Evolutionary conservation across 2,797 vertebrate genomes (phyloP).

Genomic region (Characodon lateralis): DNA sequence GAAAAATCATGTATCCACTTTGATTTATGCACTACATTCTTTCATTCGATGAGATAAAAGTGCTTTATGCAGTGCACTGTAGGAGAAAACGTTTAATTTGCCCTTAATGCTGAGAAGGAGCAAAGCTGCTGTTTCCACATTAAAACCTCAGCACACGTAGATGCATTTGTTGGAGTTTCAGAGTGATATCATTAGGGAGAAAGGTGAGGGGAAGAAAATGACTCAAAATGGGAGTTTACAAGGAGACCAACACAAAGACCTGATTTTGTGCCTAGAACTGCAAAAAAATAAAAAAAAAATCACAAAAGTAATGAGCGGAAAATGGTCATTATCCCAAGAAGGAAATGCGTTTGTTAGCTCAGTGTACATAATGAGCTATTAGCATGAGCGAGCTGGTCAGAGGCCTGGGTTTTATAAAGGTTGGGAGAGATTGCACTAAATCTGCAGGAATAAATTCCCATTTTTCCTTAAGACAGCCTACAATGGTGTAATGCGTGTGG

Average conservation of each 20-base stretch:
- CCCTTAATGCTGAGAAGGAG: conserved; percentile 8
- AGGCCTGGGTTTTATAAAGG: conserved; percentile 19
- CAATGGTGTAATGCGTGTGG: not conserved
- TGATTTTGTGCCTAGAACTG: conserved; percentile 25
- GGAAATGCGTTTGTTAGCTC: conserved; percentile 23
- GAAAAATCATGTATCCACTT: not conserved
- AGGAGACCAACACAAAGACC: conserved; percentile 14
- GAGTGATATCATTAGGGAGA: conserved; percentile 7
- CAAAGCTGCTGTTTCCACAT: conserved; percentile 11
- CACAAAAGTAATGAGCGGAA: conserved; percentile 37
- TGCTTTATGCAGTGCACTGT: not conserved
- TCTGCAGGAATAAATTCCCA: conserved; percentile 17
- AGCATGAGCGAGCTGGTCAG: conserved; percentile 22
- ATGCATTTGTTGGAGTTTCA: conserved; percentile 15
- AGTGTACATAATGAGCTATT: conserved; percentile 31
- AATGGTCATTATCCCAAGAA: conserved; percentile 39
- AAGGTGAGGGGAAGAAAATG: conserved; percentile 23
- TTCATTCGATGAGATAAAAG: not conserved
- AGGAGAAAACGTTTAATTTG: conserved; percentile 1
- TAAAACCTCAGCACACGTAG: conserved; percentile 28
- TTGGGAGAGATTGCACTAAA: conserved; percentile 10
- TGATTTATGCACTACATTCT: not conserved
- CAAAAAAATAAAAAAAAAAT: conserved; percentile 8
- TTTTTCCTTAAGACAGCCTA: conserved; percentile 6
- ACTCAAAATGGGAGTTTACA: conserved; percentile 25